Evolutionary conservation across 1,140 invertebrate genomes (phyloP), one percentile per base, ranked within the genome.

Genomic region (Drosophila arizonae): DNA sequence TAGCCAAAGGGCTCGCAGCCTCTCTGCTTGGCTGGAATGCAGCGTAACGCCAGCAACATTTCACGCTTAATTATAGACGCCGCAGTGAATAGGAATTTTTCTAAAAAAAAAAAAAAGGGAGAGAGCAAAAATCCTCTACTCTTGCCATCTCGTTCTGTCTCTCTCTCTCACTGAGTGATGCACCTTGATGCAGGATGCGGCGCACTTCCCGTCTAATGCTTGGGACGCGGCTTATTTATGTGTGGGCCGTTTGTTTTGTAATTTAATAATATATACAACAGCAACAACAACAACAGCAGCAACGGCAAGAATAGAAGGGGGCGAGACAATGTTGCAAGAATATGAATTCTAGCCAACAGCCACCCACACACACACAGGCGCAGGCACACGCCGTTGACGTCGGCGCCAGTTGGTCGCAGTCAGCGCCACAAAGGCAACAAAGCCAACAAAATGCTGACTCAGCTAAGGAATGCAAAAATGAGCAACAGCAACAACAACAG

Each of bases 21-120:
- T 39, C 36, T 39, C 36, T 11, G 11, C 36, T 39, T 21, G 43
- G 48, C 63, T 74, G 76, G 86, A 89, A 90, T 90, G 87, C 86
- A 78, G 81, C 80, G 84, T 86, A 90, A 90, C 87, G 86, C 81
- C 86, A 90, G 86, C 80, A 86, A 89, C 87, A 89, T 90, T 90
- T 89, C 81, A 90, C 85, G 86, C 86, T 90, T 90, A 90, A 90
- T 90, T 90, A 90, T 90, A 90, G 87, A 90, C 86, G 86, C 86
- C 81, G 79, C 64, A 76, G 81, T 76, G 86, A 81, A 39, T 90
- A 81, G 86, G 75, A 89, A 81, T 86, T 86, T 86, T 87, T 87
- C 78, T 87, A 77, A 74, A 66, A 60, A 9, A 74, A 66, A 60
- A 9, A 36, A 6, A 36, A 17, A 17, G 17, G 8, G 8, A 36